Base-by-base conservation (phyloP, 2,797 vertebrate species). In the Odontamblyopus lacepedii region DNA sequence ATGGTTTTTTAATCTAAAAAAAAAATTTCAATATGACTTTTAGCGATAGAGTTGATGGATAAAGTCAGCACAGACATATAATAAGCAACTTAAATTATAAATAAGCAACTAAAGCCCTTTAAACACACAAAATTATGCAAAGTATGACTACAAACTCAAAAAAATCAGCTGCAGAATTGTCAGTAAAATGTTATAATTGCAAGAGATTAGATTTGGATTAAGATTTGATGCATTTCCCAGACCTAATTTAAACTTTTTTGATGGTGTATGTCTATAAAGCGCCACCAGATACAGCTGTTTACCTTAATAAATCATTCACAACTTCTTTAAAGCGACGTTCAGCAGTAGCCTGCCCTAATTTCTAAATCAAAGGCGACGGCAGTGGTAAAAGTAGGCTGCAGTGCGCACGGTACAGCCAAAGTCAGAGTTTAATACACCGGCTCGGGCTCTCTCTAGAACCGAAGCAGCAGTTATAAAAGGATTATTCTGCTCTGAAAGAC, bases 401-500 rank as follows among this genome's bases (percentile, higher is more conserved):
- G 23, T 23, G 23, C 64, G 72, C 75, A 80, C 83, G 78, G 71
- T 80, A 83, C 74, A 67, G 72, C 81, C 66, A 61, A 85, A 88
- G 88, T 82, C 84, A 80, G 84, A 87, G 83, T 86, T 88, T 84
- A 90, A 89, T 85, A 83, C 79, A 62, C 74, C 82, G 83, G 79
- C 79, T 79, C 76, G 87, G 87, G 12, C 44, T 51, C 64, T 66
- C 41, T 66, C 64, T 51, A 50, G 44, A 80, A 75, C 29, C 76
- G 87, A 66, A 80, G 82, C 82, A 78, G 82, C 81, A 79, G 87
- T 80, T 81, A 83, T 90, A 87, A 91, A 87, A 82, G 80, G 89
- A 92, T 92, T 92, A 92, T 83, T 89, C 73, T 63, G 79, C 88
- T 88, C 83, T 88, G 82, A 80, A 88, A 89, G 86, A 85, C 89